A percentile compares a stretch with the other conserved stretches of the same genome.
Evolutionary conservation across 2,113 vertebrate genomes (phyloP).

Genomic region (Asarcornis scutulata): DNA sequence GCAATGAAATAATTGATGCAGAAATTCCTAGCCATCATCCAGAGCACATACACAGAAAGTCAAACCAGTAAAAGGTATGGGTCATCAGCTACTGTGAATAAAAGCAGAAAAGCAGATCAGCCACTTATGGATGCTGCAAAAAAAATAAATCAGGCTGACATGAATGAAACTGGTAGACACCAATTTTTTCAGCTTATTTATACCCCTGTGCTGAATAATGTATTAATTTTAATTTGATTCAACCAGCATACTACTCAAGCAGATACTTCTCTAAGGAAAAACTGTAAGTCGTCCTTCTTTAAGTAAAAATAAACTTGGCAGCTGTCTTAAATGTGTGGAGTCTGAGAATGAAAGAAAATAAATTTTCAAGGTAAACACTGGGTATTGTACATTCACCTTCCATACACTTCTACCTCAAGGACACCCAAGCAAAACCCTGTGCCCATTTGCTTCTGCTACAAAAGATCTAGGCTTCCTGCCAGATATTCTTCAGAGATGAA

Average conservation of each 20-base stretch:
- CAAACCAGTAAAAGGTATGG: not conserved
- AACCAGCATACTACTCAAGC: not conserved
- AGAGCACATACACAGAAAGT: not conserved
- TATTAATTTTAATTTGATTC: not conserved
- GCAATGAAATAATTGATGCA: not conserved
- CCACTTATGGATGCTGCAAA: not conserved
- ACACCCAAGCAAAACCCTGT: not conserved
- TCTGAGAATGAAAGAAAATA: not conserved
- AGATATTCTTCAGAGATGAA: not conserved
- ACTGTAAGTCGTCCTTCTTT: not conserved
- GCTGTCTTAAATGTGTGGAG: not conserved
- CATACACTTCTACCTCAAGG: not conserved
- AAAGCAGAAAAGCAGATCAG: not conserved
- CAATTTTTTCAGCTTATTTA: not conserved
- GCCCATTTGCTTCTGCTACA: not conserved
- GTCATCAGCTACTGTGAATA: not conserved
- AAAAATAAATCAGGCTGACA: not conserved
- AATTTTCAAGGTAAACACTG: not conserved
- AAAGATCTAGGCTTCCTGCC: not conserved
- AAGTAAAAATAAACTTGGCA: not conserved
- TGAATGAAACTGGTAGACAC: not conserved
- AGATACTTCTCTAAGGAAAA: not conserved
- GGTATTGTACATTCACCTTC: not conserved
- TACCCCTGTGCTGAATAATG: not conserved
- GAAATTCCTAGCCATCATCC: not conserved